Evolutionary conservation across 1,140 invertebrate species (phyloP), one percentile per base, ranked within the genome.

Genomic region (Argopecten irradians): DNA sequence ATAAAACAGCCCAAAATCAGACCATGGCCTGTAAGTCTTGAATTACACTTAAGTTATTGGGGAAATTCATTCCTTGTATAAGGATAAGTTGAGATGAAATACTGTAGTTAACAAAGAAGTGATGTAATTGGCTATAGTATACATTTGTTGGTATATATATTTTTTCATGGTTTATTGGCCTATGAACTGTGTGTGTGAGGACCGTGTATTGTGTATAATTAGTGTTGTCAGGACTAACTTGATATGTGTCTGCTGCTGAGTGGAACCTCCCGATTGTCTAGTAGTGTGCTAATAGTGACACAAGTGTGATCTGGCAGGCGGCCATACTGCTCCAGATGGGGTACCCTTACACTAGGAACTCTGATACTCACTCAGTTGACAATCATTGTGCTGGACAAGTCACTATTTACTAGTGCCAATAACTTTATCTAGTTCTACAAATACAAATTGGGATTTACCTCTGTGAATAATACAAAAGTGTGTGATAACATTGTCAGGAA

Each of bases 121-220:
- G 7, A 71, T n/a, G 28, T 28, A 11, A 71, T 19, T 55, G 43
- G 28, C 22, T 71, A 28, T n/a, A 5, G 5, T 7, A 46, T 46
- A 71, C 22, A 19, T 55, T 19, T 55, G 16, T 55, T 55, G 3
- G 7, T 11, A 55, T 55, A 13, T 39, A 39, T 71, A 28, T 71
- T 28, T 8, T 71, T 71, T 71, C 16, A 16, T 16, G 8, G n/a
- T 71, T 71, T 16, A 71, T 46, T 46, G 43, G 13, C 43, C 43
- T 46, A 46, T 71, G 55, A 71, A 71, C 43, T 71, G 55, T 71
- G 22, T 71, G 28, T 71, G 55, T 71, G n/a, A 28, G 55, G 55
- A 71, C 55, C 28, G 55, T 71, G 55, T 71, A 71, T 71, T 71
- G 55, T 71, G 55, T n/a, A 71, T 71, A 71, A 71, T 71, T 71